These are phyloP conservation scores for Melipona beecheii DNA, from an alignment of 2,888 invertebrate species.

Conservation along the genomic window DNA sequence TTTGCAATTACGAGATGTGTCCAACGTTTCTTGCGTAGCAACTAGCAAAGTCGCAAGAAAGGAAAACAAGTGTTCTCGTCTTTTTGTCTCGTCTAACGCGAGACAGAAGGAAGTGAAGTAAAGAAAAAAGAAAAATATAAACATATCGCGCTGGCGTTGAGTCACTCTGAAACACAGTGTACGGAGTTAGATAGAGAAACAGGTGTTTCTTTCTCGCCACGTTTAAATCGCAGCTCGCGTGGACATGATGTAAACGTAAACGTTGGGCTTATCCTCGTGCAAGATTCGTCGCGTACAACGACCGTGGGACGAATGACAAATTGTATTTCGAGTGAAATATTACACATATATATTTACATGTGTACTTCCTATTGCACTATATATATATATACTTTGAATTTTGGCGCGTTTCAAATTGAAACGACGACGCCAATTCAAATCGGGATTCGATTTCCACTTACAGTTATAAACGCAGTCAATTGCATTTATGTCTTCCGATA, in stretches of 20 bases:
- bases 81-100: neutral
- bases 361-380: neutral
- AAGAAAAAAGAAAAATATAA: neutral
- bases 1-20: neutral
- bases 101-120: too few relatives aligned
- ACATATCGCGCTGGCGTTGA: neutral
- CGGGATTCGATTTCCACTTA: neutral
- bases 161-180: neutral
- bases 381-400: neutral
- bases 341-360: too few relatives aligned
- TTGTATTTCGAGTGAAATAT: slow-evolving; percentile 24
- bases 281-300: slow-evolving; percentile 40
- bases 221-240: slow-evolving; percentile 6
- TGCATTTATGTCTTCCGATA: slow-evolving; percentile 11
- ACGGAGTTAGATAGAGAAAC: slow-evolving; percentile 3
- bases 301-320: slow-evolving; percentile 56
- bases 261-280: neutral
- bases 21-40: slow-evolving; percentile 1
- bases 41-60: neutral
- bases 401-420: neutral
- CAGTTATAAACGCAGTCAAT: neutral
- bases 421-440: neutral
- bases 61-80: neutral
- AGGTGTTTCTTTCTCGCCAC: slow-evolving; percentile 24
- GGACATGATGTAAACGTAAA: slow-evolving; percentile 26